These are phyloP conservation scores for Danio kyathit DNA, from an alignment of 2,797 vertebrate genomes.

Conservation along the genomic window DNA sequence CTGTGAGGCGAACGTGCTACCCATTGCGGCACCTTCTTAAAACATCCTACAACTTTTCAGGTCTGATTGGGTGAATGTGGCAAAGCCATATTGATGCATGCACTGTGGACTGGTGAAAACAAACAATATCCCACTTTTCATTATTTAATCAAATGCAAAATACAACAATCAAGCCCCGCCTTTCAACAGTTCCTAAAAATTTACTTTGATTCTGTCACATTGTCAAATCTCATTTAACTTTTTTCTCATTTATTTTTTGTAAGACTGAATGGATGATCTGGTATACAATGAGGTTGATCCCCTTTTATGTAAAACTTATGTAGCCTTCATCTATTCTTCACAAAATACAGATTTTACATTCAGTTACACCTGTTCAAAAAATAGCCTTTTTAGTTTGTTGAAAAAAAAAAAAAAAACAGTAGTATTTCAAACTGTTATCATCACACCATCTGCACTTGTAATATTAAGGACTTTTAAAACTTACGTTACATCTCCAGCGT, in stretches of 20 bases:
- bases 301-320: background rate
- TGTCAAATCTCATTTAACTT: background rate
- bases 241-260: background rate
- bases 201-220: background rate
- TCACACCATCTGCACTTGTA: background rate
- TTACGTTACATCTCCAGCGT: slow-evolving; percentile 93
- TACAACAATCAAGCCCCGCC: background rate
- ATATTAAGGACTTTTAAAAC: slow-evolving; percentile 63
- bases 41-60: too few species aligned
- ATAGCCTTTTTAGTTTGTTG: background rate
- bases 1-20: too few species aligned
- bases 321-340: background rate
- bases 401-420: background rate
- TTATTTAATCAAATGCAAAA: background rate
- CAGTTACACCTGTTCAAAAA: background rate
- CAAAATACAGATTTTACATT: background rate
- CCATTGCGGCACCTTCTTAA: too few species aligned
- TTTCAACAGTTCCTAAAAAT: background rate
- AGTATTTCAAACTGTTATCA: background rate
- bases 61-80: too few species aligned
- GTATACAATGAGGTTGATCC: background rate
- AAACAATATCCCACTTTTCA: background rate
- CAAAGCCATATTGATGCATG: background rate
- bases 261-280: background rate
- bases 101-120: background rate